These are phyloP conservation scores for Clanis bilineata DNA, from an alignment of 2,888 invertebrate species.

Conservation along the genomic window DNA sequence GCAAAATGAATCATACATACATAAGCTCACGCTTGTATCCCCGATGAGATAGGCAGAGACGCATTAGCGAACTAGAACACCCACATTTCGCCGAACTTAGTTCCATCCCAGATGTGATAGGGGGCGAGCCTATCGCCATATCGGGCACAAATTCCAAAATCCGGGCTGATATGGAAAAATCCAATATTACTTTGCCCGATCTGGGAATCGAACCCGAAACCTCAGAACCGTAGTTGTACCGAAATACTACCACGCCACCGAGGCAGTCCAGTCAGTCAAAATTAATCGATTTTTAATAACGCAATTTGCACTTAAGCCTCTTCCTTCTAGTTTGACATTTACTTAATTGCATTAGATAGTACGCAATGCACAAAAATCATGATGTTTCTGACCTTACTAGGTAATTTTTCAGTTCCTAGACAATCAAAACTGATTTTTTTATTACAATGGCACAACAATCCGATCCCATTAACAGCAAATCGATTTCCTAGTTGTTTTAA, in stretches of 20 bases:
- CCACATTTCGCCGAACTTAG: too few species aligned
- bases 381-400: constrained; percentile 45
- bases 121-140: too few species aligned
- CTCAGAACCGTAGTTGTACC: too few species aligned
- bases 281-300: not conserved
- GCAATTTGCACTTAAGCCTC: not conserved
- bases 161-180: too few species aligned
- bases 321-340: constrained; percentile 23
- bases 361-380: constrained; percentile 28
- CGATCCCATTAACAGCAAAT: constrained; percentile 64
- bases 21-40: too few species aligned
- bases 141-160: too few species aligned
- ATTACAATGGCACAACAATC: constrained; percentile 48
- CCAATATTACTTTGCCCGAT: too few species aligned
- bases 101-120: too few species aligned
- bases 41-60: too few species aligned
- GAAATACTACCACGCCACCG: too few species aligned
- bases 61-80: too few species aligned
- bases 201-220: too few species aligned
- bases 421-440: constrained; percentile 31
- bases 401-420: constrained; percentile 35
- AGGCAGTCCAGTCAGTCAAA: not conserved
- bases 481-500: constrained; percentile 61
- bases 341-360: constrained; percentile 16
- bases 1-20: not conserved